Conservation (phyloP, 2,888 invertebrate genomes). For the Ichneumoninae sp. region DNA sequence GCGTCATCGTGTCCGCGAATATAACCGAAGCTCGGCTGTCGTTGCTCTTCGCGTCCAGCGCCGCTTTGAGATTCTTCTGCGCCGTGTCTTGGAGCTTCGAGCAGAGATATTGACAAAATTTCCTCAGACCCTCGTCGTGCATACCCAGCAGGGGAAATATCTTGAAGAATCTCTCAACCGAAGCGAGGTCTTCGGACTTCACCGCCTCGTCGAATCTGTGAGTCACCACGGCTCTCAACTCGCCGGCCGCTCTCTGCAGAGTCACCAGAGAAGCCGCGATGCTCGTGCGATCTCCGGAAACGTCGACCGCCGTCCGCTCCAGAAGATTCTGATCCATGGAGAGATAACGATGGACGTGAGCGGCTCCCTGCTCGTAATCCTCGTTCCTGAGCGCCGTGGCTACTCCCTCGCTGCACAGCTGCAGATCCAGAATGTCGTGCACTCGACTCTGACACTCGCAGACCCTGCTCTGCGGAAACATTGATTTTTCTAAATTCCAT, state of each 20-base stretch:
- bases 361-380: constrained; percentile 98
- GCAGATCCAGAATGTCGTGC: constrained; percentile 96
- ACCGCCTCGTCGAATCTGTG: constrained; percentile 97
- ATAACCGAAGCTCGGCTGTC: constrained; percentile 91
- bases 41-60: constrained; percentile 87
- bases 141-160: constrained; percentile 97
- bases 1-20: constrained; percentile 93
- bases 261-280: constrained; percentile 90
- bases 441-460: constrained; percentile 97
- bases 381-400: constrained; percentile 96
- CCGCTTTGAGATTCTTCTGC: constrained; percentile 89
- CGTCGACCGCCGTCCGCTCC: constrained; percentile 91
- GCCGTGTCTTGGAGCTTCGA: constrained; percentile 90
- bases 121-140: constrained; percentile 94
- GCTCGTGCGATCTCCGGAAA: constrained; percentile 89
- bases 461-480: constrained; percentile 90
- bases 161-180: constrained; percentile 97
- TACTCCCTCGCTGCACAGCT: constrained; percentile 98
- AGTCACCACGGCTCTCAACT: constrained; percentile 89
- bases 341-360: constrained; percentile 96
- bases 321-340: constrained; percentile 95
- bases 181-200: constrained; percentile 93
- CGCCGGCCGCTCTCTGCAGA: constrained; percentile 91
- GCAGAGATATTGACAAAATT: constrained; percentile 95
- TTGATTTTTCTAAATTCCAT: not conserved